Conservation (phyloP, 2,113 vertebrate species). For the Tetraodon nigroviridis region DNA sequence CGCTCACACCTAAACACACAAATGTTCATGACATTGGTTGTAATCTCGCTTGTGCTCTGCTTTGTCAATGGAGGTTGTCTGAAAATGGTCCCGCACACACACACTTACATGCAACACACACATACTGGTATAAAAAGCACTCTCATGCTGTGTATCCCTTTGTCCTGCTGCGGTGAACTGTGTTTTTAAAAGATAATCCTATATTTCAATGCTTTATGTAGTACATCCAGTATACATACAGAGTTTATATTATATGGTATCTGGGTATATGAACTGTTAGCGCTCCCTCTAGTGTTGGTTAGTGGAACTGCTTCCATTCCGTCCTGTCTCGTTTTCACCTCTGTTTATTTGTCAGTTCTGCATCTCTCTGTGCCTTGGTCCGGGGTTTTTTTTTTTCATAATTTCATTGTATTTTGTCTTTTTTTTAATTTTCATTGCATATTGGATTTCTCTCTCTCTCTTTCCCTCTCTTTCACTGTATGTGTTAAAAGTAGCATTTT, state of each 20-base stretch:
- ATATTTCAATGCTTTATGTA: slow-evolving; percentile 67
- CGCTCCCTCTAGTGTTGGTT: slow-evolving; percentile 61
- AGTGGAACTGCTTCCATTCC: slow-evolving; percentile 55
- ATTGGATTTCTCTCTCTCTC: slow-evolving; percentile 17
- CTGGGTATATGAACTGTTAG: slow-evolving; percentile 59
- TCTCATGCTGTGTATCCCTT: slow-evolving; percentile 54
- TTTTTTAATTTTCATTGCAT: slow-evolving; percentile 4
- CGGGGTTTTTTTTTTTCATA: slow-evolving; percentile 50
- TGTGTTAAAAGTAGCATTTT: slow-evolving; percentile 45
- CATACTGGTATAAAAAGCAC: slow-evolving; percentile 35
- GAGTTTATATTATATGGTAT: slow-evolving; percentile 61
- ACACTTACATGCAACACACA: slow-evolving; percentile 13
- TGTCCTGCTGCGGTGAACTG: slow-evolving; percentile 65
- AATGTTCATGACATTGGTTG: slow-evolving; percentile 16
- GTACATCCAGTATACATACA: slow-evolving; percentile 58
- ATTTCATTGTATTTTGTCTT: slow-evolving; percentile 17
- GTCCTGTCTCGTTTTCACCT: slow-evolving; percentile 12
- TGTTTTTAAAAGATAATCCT: slow-evolving; percentile 66
- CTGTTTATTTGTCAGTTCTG: slow-evolving; percentile 39
- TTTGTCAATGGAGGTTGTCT: slow-evolving; percentile 41
- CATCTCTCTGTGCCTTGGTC: slow-evolving; percentile 70
- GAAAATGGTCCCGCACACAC: slow-evolving; percentile 28
- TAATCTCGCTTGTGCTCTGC: slow-evolving; percentile 35
- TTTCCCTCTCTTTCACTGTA: slow-evolving; percentile 21
- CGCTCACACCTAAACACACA: slow-evolving; percentile 22